These are phyloP conservation scores for Drosophila flavopinicola DNA, from an alignment of 2,888 invertebrate species.

Conservation along the genomic window DNA sequence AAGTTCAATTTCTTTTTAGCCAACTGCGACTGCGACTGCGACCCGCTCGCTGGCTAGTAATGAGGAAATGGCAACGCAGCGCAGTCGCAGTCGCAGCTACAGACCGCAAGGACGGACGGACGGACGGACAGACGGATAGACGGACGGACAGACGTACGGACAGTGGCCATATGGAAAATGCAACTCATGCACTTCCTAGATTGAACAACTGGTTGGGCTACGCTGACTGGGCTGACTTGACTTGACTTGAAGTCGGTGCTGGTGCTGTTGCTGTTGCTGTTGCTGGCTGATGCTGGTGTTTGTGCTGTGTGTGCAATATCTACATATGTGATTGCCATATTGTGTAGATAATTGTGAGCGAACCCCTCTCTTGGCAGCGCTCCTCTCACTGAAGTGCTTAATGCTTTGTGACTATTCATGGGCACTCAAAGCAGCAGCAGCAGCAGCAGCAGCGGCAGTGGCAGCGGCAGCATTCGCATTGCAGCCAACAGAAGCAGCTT, in stretches of 20 bases:
- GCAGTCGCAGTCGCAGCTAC: constrained; percentile 40
- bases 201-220: constrained; percentile 79
- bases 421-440: constrained; percentile 70
- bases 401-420: constrained; percentile 80
- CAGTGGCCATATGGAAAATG: constrained; percentile 79
- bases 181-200: constrained; percentile 81
- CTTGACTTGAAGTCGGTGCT: constrained; percentile 47
- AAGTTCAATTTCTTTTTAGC: constrained; percentile 81
- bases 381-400: constrained; percentile 69
- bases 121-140: constrained; percentile 23
- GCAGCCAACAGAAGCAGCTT: constrained; percentile 76
- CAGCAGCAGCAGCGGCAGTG: constrained; percentile 34
- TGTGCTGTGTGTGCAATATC: constrained; percentile 68
- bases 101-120: constrained; percentile 33
- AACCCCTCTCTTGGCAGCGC: constrained; percentile 18
- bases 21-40: constrained; percentile 49
- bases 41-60: constrained; percentile 74
- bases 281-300: constrained; percentile 10
- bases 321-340: constrained; percentile 81
- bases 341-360: constrained; percentile 79
- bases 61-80: constrained; percentile 78
- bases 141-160: constrained; percentile 25
- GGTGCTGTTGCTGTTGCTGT: constrained; percentile 19
- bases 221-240: constrained; percentile 58
- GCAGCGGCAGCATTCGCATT: constrained; percentile 44